Base-by-base conservation (phyloP, 2,797 vertebrate genomes). In the Enteromius thamalakanensis region DNA sequence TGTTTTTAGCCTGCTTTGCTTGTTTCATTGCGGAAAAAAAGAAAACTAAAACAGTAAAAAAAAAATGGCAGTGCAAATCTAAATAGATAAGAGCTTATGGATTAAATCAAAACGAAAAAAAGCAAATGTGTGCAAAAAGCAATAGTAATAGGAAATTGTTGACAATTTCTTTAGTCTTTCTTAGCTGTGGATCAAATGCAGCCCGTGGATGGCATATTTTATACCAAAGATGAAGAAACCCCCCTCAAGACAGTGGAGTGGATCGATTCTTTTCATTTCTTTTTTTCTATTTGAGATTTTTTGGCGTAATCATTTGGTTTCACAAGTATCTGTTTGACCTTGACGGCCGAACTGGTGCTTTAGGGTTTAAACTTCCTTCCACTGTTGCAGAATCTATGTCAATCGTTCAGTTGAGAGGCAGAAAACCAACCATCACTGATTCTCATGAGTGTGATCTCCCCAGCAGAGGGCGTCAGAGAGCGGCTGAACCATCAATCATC, bases 101-200 rank as follows among this genome's bases (percentile, higher is more conserved):
- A 95, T 92, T 95, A 96, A 87, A 90, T 91, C 90, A 71, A 86
- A 79, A 62, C 14, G 26, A 88, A 91, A 92, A 87, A 87, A 87
- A 88, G 85, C 81, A 87, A 92, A 92, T 92, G 92, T 93, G 93
- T 93, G 92, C 93, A 95, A 89, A 90, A 97, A 97, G 97, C 97
- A 98, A 98, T 98, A 98, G 97, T 96, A 97, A 96, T 96, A 96
- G 96, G 96, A 97, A 97, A 97, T 96, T 96, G 97, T 97, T 96
- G 96, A 97, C 96, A 97, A 97, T 97, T 98, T 97, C 96, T 96
- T 95, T 96, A 95, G 95, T 97, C 94, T 97, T 97, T 97, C 96
- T 94, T 96, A 97, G 96, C 95, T 95, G 96, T 96, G 96, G 91
- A 96, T 96, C 95, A 97, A 97, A 96, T 94, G 94, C 96, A 97